Evolutionary conservation across 1,140 invertebrate species (phyloP), one percentile per base, ranked within the genome.

Genomic region (Metaphire vulgaris): DNA sequence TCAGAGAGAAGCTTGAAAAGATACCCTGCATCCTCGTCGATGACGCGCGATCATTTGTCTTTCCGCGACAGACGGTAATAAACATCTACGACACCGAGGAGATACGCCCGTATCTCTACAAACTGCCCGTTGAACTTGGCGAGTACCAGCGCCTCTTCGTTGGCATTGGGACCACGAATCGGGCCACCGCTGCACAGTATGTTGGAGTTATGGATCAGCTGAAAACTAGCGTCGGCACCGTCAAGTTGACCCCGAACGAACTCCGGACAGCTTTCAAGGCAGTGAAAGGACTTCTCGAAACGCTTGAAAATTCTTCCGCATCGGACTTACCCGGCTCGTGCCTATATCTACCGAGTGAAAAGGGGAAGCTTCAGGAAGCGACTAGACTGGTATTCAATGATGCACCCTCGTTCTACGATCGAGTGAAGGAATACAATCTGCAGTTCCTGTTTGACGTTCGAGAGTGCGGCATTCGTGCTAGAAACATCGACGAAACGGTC

Each of bases 201-300:
- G 76, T 78, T 32, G 28, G 33, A n/a, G 79, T 80, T 2, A 75
- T 82, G 30, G 21, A 74, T 26, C 64, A 28, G 6, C 65, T 81
- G 15, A 34, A 74, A 41, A 34, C 68, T 0, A 16, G 75, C 1
- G 69, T 77, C 6, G 75, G 68, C 21, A 80, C 78, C 21, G 74
- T 78, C 1, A 31, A 76, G 32, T 73, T 83, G 28, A 74, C 79
- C 67, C 78, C 80, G n/a, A 79, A 80, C 30, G 81, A 82, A 64
- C 56, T 79, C 64, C 26, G 56, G 30, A 70, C 76, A 34, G 79
- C 79, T 12, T 74, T 76, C 70, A 80, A 77, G 41, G 80, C 81
- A 2, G 33, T 83, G 1, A 30, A 78, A 26, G 76, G 76, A 6
- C 64, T 83, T 16, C 79, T 82, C 33, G 32, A 31, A 12, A 72